Evolutionary conservation across 2,113 vertebrate genomes (phyloP).

Genomic region (Semicossyphus pulcher): DNA sequence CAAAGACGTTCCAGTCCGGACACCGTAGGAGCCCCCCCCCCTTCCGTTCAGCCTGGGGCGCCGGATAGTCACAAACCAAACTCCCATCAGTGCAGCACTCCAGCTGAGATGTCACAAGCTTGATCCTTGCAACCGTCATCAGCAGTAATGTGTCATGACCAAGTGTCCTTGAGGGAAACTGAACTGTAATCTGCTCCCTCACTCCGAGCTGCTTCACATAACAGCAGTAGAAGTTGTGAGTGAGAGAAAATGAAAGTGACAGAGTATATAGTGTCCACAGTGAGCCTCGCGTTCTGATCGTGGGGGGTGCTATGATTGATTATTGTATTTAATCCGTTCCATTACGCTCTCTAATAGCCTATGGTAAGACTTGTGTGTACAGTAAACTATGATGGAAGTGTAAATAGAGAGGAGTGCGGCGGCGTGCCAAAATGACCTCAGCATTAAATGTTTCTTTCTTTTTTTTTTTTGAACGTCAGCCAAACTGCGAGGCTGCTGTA

Average conservation of each 20-base stretch:
- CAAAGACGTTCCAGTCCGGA: conserved; percentile 27
- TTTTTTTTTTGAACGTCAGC: conserved; percentile 27
- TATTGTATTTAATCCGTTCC: conserved; percentile 65
- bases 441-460: conserved; percentile 33
- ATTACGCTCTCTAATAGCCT: conserved; percentile 67
- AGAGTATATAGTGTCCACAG: conserved; percentile 27
- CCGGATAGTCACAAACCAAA: conserved; percentile 45
- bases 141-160: conserved; percentile 75
- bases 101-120: conserved; percentile 70
- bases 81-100: conserved; percentile 66
- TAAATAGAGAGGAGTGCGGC: conserved; percentile 57
- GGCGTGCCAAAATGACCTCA: conserved; percentile 65
- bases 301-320: conserved; percentile 59
- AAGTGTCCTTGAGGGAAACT: conserved; percentile 73
- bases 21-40: conserved; percentile 34
- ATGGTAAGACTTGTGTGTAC: conserved; percentile 55
- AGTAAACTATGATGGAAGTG: conserved; percentile 67
- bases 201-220: conserved; percentile 25
- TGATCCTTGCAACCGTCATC: conserved; percentile 69
- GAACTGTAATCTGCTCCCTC: conserved; percentile 68
- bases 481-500: conserved; percentile 39
- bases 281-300: conserved; percentile 13
- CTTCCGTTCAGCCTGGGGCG: conserved; percentile 21
- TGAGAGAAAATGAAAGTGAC: conserved; percentile 50
- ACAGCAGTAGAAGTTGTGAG: conserved; percentile 29